Evolutionary conservation across 1,140 invertebrate species (phyloP), one percentile per base, ranked within the genome.

Genomic region (Neotoxoptera formosana): DNA sequence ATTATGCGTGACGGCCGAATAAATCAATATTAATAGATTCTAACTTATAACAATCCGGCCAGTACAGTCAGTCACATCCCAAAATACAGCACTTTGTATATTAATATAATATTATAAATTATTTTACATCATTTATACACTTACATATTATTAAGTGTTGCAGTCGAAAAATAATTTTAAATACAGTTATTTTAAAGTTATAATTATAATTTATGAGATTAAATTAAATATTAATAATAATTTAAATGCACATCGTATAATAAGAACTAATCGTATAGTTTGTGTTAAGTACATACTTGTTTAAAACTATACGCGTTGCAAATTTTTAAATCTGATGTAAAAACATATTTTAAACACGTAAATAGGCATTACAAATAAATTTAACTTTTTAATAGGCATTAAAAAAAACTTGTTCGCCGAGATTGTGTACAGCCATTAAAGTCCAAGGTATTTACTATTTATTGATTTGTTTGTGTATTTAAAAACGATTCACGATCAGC

Each of bases 331-430:
- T 88, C 30, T 34, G 20, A 51, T 48, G 9, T 51, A 51, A 34
- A 88, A 87, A 88, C 47, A 30, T 51, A 88, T 51, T 88, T 67
- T 51, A 51, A 88, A 51, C 45, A 34, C n/a, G 17, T 51, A 36
- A 34, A 88, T 88, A 51, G 47, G n/a, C 30, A 51, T 51, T 51
- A 88, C 23, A 88, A 48, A 88, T n/a, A n/a, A n/a, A n/a, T n/a
- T 67, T n/a, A 76, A 76, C 11, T 17, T 76, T 76, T n/a, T n/a
- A 76, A 76, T 76, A 76, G 60, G n/a, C 47, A 51, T 51, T 34
- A 88, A 88, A 87, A 86, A 87, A 88, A 88, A 88, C 86, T 51
- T n/a, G 47, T 88, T 88, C 30, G 7, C n/a, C 2, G n/a, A 48
- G 86, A 51, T 34, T 51, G 36, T 34, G 2, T 41, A 67, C n/a